Evolutionary conservation across 2,797 vertebrate genomes (phyloP), one percentile per base, ranked within the genome.

Genomic region (Lateolabrax maculatus): DNA sequence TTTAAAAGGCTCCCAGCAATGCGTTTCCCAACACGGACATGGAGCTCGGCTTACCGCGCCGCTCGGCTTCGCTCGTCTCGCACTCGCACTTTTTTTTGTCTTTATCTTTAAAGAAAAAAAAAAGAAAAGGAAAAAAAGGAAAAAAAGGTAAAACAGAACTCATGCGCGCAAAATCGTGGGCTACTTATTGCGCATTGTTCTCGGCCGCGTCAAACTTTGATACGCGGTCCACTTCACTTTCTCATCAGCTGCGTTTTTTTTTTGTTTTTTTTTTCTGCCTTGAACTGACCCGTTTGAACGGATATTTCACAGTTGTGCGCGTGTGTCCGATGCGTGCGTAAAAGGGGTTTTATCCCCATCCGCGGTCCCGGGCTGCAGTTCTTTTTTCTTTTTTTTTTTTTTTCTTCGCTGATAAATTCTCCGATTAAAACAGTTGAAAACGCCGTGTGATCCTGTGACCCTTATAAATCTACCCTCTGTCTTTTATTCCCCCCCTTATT

Each of bases 1-100:
- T 93, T 93, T 93, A 92, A 93, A 93, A 94, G 93, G 91, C 91
- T 92, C 88, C 76, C 83, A 85, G 87, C 81, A 89, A 84, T 88
- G 90, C 89, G 85, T 81, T 89, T 89, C 85, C 91, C 86, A 79
- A 89, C 91, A 67, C 91, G 85, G 91, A 93, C 91, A 71, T 75
- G 89, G 80, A 89, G 85, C 90, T 89, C 87, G 79, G 69, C 81
- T 84, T 83, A 79, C 90, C 83, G 83, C 83, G 87, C 88, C 83
- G n/a, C 80, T 78, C 64, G 85, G 76, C 77, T 77, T 69, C 21
- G 11, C 52, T 15, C 34, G 25, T 21, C 19, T 48, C 48, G 9
- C 56, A 81, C 31, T 34, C n/a, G n/a, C n/a, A n/a, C 77, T 90
- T 83, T 75, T 75, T 10, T 46, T 29, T 52, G 44, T 71, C 27